Evolutionary conservation across 2,113 vertebrate species (phyloP).

Genomic region (Herpetotheres cachinnans): DNA sequence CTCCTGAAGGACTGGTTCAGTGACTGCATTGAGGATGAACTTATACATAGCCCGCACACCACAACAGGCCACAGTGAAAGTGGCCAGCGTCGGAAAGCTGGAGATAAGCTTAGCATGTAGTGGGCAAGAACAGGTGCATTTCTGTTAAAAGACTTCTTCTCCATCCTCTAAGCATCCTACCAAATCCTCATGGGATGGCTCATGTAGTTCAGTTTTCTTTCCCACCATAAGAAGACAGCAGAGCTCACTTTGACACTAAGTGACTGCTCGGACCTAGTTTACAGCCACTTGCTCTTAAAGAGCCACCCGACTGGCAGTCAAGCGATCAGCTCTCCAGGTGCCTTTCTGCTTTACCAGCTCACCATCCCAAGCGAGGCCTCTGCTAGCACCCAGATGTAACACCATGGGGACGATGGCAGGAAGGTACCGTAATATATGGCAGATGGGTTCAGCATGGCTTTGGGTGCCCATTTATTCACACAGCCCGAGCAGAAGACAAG

Average conservation of each 20-base stretch:
- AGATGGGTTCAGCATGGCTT: background rate
- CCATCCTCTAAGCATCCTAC: background rate
- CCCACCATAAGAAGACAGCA: background rate
- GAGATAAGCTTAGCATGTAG: background rate
- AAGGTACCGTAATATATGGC: background rate
- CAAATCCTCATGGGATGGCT: accelerated
- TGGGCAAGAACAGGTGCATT: background rate
- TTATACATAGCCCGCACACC: background rate
- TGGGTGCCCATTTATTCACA: background rate
- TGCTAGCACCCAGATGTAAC: background rate
- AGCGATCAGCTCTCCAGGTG: background rate
- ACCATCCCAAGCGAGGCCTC: background rate
- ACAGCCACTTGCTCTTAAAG: background rate
- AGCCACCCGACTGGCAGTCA: background rate
- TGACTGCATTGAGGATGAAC: background rate
- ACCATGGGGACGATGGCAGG: accelerated
- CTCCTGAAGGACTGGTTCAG: background rate
- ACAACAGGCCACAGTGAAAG: background rate
- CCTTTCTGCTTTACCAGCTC: background rate
- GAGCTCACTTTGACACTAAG: background rate
- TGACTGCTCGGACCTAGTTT: background rate
- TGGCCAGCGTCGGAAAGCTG: background rate
- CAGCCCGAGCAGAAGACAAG: background rate
- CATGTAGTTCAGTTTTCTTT: background rate
- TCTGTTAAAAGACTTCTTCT: background rate